A percentile compares a stretch with the other conserved stretches of the same genome.
Evolutionary conservation across 2,888 invertebrate genomes (phyloP).

Genomic region (Hedychridium roseum): DNA sequence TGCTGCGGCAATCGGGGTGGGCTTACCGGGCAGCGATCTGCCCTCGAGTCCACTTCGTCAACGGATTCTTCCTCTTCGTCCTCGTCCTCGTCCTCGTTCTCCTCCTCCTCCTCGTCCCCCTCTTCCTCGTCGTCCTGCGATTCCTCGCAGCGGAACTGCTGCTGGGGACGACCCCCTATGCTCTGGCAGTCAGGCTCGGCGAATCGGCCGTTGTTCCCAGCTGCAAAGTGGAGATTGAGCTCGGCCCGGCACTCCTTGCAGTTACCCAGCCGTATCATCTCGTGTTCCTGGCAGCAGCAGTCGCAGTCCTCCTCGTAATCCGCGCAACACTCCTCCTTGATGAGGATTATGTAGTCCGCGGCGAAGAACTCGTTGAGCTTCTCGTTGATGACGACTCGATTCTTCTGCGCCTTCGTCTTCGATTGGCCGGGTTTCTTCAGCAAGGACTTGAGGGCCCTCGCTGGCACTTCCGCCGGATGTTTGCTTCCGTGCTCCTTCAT

Average conservation of each 20-base stretch:
- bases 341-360: slow-evolving; percentile 90
- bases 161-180: not conserved
- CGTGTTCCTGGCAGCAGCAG: slow-evolving; percentile 76
- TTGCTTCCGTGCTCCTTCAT: slow-evolving; percentile 55
- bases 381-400: slow-evolving; percentile 88
- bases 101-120: slow-evolving; percentile 39
- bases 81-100: slow-evolving; percentile 35
- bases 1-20: too few species aligned
- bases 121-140: slow-evolving; percentile 37
- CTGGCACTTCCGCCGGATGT: slow-evolving; percentile 47
- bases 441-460: slow-evolving; percentile 71
- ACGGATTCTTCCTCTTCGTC: slow-evolving; percentile 36
- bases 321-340: slow-evolving; percentile 86
- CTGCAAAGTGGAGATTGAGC: slow-evolving; percentile 59
- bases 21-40: too few species aligned
- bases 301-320: slow-evolving; percentile 81
- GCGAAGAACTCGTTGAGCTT: slow-evolving; percentile 91
- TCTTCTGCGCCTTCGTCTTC: slow-evolving; percentile 70
- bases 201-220: slow-evolving; percentile 24
- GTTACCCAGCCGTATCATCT: slow-evolving; percentile 71
- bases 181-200: too few species aligned
- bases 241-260: slow-evolving; percentile 65
- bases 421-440: slow-evolving; percentile 78
- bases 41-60: slow-evolving; percentile 33
- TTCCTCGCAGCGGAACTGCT: slow-evolving; percentile 30